A percentile compares a stretch with the other conserved stretches of the same genome.
These are phyloP conservation scores for Ericerus pela DNA, from an alignment of 1,140 invertebrate genomes.

Conservation along the genomic window DNA sequence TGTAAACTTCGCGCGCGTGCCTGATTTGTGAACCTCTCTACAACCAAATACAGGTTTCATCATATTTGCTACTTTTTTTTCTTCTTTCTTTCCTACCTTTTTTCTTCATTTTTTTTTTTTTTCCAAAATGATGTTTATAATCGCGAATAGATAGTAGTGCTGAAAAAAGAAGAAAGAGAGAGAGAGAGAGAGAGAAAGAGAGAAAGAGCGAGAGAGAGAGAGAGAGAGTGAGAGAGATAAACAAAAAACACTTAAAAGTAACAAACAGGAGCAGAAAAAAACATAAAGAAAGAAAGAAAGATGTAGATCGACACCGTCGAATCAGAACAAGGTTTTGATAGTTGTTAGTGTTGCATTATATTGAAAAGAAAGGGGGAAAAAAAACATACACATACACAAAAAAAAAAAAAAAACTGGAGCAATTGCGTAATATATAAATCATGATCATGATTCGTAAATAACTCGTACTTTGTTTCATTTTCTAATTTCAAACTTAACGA, in stretches of 20 bases:
- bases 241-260: background rate
- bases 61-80: constrained; percentile 1
- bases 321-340: no score
- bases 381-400: background rate
- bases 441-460: no score
- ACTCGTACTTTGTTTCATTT: background rate
- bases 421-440: background rate
- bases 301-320: no score
- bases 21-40: constrained; percentile 3
- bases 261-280: constrained; percentile 2
- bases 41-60: constrained; percentile 6
- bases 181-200: no score
- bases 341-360: no score
- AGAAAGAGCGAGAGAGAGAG: no score
- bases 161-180: background rate
- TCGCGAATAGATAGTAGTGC: background rate
- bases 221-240: background rate
- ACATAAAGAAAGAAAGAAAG: no score
- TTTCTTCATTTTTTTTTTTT: no score
- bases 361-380: background rate
- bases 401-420: background rate
- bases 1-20: constrained; percentile 11
- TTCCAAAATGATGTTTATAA: background rate
- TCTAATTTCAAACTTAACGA: constrained; percentile 1
- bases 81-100: no score